phyloP scores from a whole-genome alignment of 2,113 vertebrate species.

The Genyomyrus donnyi region DNA sequence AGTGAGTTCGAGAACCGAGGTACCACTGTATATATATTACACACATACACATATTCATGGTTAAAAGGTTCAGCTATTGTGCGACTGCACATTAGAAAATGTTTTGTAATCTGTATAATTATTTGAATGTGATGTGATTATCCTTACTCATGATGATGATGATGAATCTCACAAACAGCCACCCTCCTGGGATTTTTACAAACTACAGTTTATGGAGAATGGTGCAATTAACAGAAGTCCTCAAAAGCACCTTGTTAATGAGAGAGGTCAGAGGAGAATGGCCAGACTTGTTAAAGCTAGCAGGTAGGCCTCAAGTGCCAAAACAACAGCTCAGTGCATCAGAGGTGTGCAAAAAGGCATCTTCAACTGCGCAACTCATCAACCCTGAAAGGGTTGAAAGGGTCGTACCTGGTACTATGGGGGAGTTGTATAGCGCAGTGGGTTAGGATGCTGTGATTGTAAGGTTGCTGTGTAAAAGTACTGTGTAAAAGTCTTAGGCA shows the following conservation, averaged over 20 bases:
- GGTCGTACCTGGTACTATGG: not conserved
- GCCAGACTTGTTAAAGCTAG: not conserved
- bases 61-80: not conserved
- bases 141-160: not conserved
- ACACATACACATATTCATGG: not conserved
- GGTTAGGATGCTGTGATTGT: not conserved
- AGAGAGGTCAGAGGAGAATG: not conserved
- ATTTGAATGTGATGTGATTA: not conserved
- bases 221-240: not conserved
- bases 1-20: no score
- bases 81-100: not conserved
- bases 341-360: not conserved
- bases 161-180: not conserved
- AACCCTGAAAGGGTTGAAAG: not conserved
- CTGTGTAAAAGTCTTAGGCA: no score
- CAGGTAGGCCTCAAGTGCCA: not conserved
- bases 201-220: not conserved
- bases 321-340: not conserved
- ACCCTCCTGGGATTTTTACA: not conserved
- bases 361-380: not conserved
- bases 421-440: not conserved
- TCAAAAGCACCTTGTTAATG: not conserved
- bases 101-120: not conserved
- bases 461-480: not conserved
- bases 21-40: no score